These are phyloP conservation scores for Zingel zingel DNA, from an alignment of 2,113 vertebrate species.

Conservation along the genomic window DNA sequence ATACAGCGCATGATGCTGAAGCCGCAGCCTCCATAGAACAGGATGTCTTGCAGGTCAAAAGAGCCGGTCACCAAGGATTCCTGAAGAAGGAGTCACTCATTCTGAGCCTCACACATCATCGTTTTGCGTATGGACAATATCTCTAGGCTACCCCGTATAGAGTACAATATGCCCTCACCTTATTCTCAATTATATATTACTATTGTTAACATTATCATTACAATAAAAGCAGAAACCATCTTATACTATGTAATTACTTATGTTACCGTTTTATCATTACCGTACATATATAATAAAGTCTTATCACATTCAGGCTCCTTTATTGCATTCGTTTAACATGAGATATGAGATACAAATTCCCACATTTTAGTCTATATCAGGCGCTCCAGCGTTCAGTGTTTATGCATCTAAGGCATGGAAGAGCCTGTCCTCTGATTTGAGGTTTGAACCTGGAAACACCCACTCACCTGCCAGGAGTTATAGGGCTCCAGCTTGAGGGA, in stretches of 20 bases:
- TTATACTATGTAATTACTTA: neutral
- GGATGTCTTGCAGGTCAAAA: conserved; percentile 93
- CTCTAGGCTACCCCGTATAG: neutral
- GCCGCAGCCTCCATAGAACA: conserved; percentile 93
- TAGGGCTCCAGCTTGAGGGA: conserved; percentile 96
- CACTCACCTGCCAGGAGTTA: conserved; percentile 93
- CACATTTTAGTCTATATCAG: neutral
- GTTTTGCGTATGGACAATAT: neutral
- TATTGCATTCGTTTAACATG: neutral
- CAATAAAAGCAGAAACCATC: neutral
- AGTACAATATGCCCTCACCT: neutral
- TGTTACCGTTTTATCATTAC: no score
- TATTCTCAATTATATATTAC: neutral
- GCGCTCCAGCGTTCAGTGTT: neutral
- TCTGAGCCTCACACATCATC: neutral
- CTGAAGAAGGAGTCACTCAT: conserved; percentile 43
- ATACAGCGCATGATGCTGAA: conserved; percentile 96
- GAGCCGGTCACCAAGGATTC: conserved; percentile 88
- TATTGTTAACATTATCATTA: neutral
- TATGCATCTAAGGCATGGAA: neutral
- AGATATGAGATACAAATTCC: neutral
- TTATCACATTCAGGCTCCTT: neutral
- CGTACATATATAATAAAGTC: neutral
- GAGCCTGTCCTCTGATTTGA: neutral
- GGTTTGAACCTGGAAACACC: neutral